Evolutionary conservation across 2,113 vertebrate genomes (phyloP).

Genomic region (Drymodes brunneopygia): DNA sequence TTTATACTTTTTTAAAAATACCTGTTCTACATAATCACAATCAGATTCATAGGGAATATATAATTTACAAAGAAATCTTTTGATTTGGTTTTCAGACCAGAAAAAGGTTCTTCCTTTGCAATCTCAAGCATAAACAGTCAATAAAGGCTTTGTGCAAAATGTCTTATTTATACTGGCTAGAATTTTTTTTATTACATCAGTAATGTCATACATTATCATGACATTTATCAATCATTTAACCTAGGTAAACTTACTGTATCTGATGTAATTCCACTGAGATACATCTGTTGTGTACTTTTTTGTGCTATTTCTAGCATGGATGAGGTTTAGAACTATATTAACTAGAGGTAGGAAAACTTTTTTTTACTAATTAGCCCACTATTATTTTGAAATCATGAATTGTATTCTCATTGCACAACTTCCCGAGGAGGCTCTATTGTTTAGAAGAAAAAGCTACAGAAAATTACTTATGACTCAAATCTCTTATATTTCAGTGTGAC

Average conservation of each 20-base stretch:
- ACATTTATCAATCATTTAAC: constrained; percentile 35
- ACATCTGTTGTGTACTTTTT: not conserved
- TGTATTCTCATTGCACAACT: not conserved
- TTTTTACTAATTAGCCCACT: not conserved
- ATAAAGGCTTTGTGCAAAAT: not conserved
- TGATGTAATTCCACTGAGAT: not conserved
- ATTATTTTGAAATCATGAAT: not conserved
- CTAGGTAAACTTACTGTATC: not conserved
- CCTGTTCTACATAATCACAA: not conserved
- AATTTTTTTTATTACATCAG: not conserved
- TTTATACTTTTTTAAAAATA: not conserved
- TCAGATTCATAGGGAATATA: not conserved
- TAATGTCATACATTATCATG: not conserved
- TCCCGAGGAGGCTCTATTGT: not conserved
- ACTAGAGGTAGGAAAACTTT: not conserved
- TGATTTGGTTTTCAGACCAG: not conserved
- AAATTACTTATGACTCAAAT: not conserved
- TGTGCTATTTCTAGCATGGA: not conserved
- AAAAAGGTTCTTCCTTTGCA: not conserved
- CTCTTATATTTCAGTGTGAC: not conserved
- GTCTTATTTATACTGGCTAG: not conserved
- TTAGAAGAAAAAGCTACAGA: not conserved
- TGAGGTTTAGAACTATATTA: not conserved
- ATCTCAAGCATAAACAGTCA: not conserved
- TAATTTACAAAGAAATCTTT: not conserved